A percentile compares a stretch with the other conserved stretches of the same genome.
Evolutionary conservation across 2,113 vertebrate genomes (phyloP).

Genomic region (Lonchura striata): DNA sequence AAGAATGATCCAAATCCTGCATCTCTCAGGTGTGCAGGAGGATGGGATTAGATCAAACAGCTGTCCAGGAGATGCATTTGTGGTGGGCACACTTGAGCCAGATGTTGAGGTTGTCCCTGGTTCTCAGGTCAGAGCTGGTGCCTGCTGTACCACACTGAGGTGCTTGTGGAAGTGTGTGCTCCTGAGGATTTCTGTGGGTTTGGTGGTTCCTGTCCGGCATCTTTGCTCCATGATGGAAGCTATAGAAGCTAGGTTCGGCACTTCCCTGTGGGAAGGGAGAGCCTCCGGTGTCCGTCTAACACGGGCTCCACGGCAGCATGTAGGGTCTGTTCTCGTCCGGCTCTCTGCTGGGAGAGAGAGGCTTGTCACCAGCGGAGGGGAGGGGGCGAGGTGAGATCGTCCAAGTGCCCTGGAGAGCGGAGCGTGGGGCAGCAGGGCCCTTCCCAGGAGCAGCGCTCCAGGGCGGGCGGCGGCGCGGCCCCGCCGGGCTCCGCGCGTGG

Average conservation of each 20-base stretch:
- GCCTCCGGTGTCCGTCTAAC: background rate
- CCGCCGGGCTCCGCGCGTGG: too few relatives aligned
- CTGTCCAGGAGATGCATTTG: rapidly evolving
- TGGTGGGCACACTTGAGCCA: background rate
- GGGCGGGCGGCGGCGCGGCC: too few relatives aligned
- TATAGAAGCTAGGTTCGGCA: background rate
- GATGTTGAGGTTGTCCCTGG: background rate
- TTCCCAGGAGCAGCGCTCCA: background rate
- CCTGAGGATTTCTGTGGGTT: background rate
- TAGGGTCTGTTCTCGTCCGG: background rate
- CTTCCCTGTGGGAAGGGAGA: background rate
- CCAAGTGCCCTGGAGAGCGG: rapidly evolving
- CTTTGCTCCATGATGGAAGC: background rate
- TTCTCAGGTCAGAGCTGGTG: background rate
- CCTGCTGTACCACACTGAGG: background rate
- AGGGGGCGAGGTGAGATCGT: background rate
- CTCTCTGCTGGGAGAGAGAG: background rate
- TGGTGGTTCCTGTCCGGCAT: background rate
- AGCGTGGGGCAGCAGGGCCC: background rate
- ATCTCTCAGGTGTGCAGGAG: background rate
- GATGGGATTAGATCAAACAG: background rate
- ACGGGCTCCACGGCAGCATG: rapidly evolving
- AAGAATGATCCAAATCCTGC: background rate
- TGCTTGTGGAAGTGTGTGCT: background rate
- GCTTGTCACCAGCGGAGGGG: background rate